Percentiles rank a stretch among this genome's conserved stretches.
Conservation (phyloP, 2,113 vertebrate genomes). For the Natator depressus region DNA sequence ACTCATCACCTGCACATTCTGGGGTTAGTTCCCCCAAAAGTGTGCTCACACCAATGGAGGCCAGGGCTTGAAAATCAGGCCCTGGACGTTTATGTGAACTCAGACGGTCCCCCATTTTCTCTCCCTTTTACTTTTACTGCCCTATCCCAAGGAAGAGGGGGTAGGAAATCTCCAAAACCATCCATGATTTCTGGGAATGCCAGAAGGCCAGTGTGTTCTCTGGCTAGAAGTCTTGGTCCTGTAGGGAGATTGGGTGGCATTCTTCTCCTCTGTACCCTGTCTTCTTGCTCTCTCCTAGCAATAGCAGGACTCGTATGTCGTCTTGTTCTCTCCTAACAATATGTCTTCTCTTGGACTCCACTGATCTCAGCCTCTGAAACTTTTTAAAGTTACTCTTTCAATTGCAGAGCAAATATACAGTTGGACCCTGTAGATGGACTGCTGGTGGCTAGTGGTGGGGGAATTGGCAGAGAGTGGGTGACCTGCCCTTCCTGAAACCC, state of each 20-base stretch:
- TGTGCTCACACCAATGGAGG: not conserved
- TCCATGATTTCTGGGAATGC: not conserved
- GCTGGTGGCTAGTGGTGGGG: not conserved
- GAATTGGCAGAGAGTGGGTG: not conserved
- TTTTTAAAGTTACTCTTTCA: not conserved
- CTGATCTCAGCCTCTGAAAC: not conserved
- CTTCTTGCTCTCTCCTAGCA: not conserved
- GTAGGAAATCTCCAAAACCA: not conserved
- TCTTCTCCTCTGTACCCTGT: not conserved
- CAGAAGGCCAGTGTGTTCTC: not conserved
- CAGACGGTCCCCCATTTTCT: not conserved
- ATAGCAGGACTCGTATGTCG: not conserved
- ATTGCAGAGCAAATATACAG: not conserved
- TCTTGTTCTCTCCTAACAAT: not conserved
- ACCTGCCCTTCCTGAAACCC: not conserved
- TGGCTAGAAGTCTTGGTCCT: not conserved
- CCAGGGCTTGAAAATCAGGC: not conserved
- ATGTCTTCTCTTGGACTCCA: not conserved
- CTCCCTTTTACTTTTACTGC: not conserved
- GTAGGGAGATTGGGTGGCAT: not conserved
- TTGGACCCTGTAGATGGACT: not conserved
- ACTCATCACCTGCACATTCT: not conserved
- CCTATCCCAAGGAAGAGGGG: not conserved
- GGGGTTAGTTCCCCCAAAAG: not conserved
- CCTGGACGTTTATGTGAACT: conserved; percentile 6